phyloP scores from a whole-genome alignment of 2,797 vertebrate species.

The Pempheris klunzingeri region DNA sequence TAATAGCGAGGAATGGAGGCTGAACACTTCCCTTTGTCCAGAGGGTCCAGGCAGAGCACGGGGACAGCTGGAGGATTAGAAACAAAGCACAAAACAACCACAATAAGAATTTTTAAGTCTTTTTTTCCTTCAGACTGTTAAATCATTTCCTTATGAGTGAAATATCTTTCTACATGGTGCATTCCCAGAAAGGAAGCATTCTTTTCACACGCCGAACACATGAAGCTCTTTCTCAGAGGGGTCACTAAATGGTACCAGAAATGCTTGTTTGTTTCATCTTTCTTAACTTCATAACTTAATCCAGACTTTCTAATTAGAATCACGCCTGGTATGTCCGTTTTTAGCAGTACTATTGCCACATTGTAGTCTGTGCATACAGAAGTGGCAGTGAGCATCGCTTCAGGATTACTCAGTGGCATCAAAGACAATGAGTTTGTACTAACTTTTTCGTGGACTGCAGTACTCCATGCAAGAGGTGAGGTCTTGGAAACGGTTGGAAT shows the following conservation, averaged over 20 bases:
- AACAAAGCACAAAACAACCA: background rate
- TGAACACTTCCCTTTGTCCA: conserved; percentile 90
- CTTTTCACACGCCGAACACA: background rate
- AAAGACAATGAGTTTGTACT: conserved; percentile 26
- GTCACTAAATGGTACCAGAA: background rate
- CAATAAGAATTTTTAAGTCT: background rate
- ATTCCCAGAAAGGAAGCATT: background rate
- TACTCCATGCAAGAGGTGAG: conserved; percentile 85
- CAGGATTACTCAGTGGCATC: background rate
- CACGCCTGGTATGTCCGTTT: background rate
- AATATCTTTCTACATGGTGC: background rate
- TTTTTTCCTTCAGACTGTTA: conserved; percentile 1
- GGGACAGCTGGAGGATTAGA: conserved; percentile 81
- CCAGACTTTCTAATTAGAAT: background rate
- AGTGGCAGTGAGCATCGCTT: background rate
- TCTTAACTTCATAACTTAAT: background rate
- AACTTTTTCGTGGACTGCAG: conserved; percentile 89
- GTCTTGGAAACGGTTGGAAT: conserved; percentile 88
- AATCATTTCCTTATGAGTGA: background rate
- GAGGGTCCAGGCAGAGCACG: conserved; percentile 88
- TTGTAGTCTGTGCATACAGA: background rate
- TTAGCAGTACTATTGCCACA: background rate
- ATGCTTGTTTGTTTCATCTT: background rate
- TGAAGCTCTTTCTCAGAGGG: background rate
- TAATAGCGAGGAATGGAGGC: conserved; percentile 92